Percentiles rank a stretch among this genome's conserved stretches.
These are phyloP conservation scores for Fragum sueziense DNA, from an alignment of 2,888 invertebrate species.

Conservation along the genomic window DNA sequence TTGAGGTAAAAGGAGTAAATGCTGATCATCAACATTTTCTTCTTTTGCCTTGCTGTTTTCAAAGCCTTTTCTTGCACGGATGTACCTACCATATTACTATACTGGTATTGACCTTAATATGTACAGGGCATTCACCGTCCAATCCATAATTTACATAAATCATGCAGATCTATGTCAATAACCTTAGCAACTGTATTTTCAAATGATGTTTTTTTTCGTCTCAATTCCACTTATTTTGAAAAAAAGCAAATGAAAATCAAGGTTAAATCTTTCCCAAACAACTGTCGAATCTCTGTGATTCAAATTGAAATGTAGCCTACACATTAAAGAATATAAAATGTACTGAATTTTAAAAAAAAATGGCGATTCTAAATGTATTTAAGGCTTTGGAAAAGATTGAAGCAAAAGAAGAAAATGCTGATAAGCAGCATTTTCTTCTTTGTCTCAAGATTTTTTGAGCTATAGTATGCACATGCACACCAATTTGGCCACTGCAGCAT, in stretches of 20 bases:
- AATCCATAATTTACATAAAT: too few relatives aligned
- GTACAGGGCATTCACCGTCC: too few relatives aligned
- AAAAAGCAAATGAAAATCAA: not conserved
- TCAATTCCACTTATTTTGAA: not conserved
- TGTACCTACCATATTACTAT: too few relatives aligned
- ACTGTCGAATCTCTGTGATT: not conserved
- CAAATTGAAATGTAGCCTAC: too few relatives aligned
- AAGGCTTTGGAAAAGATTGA: not conserved
- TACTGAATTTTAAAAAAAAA: not conserved
- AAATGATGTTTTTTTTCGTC: not conserved
- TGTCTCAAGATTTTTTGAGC: not conserved
- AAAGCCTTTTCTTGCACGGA: too few relatives aligned
- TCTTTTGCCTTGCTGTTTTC: too few relatives aligned
- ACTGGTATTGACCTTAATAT: too few relatives aligned
- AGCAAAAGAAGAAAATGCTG: not conserved
- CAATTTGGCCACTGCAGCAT: not conserved
- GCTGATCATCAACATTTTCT: too few relatives aligned
- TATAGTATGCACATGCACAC: too few relatives aligned
- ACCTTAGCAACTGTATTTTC: not conserved
- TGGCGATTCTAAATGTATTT: not conserved
- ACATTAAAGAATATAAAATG: not conserved
- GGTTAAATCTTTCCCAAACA: not conserved
- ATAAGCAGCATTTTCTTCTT: not conserved
- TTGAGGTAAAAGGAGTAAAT: too few relatives aligned
- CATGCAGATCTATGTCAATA: not conserved